A percentile compares a stretch with the other conserved stretches of the same genome.
These are phyloP conservation scores for Crotalus viridis DNA, from an alignment of 2,113 vertebrate species.

Conservation along the genomic window DNA sequence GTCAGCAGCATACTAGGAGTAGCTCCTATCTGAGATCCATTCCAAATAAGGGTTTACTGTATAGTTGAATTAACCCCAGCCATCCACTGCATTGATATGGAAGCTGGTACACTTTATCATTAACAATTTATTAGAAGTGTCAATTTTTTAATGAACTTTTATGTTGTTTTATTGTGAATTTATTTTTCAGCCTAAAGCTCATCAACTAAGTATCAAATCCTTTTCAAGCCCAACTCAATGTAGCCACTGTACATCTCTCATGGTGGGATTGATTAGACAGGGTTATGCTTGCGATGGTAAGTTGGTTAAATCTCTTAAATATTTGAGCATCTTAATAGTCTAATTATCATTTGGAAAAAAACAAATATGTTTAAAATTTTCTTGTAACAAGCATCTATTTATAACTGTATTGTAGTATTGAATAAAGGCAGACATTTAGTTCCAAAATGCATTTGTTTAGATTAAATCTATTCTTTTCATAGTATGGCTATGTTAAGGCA, in stretches of 20 bases:
- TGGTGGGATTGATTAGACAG: conserved; percentile 94
- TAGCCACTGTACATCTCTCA: conserved; percentile 93
- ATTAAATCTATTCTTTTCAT: not conserved
- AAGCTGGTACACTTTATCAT: not conserved
- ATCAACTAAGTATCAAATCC: conserved; percentile 92
- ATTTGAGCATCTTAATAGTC: not conserved
- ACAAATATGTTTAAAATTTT: not conserved
- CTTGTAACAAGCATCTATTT: not conserved
- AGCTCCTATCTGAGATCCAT: not conserved
- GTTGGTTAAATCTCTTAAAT: conserved; percentile 44
- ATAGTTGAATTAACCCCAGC: not conserved
- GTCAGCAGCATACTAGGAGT: not conserved
- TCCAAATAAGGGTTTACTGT: not conserved
- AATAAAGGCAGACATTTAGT: not conserved
- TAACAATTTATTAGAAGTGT: not conserved
- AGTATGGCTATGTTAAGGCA: not conserved
- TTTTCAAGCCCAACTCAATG: conserved; percentile 94
- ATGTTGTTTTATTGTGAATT: conserved; percentile 35
- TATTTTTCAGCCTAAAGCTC: conserved; percentile 87
- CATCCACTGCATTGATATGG: not conserved
- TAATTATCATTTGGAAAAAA: not conserved
- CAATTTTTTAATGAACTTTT: not conserved
- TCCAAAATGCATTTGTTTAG: not conserved
- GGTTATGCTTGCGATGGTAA: conserved; percentile 94
- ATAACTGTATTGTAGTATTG: not conserved